These are phyloP conservation scores for Cololabis saira DNA, from an alignment of 2,113 vertebrate species.

Conservation along the genomic window DNA sequence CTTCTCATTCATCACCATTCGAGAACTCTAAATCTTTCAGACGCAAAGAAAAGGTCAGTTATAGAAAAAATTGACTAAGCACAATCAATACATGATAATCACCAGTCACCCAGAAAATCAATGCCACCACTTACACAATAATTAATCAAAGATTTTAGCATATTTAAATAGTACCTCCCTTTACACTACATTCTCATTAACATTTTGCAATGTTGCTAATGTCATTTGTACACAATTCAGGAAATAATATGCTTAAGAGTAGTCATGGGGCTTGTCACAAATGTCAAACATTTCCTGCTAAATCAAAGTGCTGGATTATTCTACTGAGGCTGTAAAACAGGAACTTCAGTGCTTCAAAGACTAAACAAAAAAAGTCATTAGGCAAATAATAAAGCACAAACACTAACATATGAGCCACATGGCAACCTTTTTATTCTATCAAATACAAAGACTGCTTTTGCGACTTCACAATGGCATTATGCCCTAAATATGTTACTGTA, in stretches of 20 bases:
- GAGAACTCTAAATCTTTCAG: no score
- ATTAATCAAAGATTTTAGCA: neutral
- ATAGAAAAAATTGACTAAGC: no score
- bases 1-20: no score
- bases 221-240: neutral
- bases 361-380: constrained; percentile 3
- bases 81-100: no score
- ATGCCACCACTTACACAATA: neutral
- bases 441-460: no score
- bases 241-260: neutral
- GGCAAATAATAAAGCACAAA: neutral
- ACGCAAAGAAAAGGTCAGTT: no score
- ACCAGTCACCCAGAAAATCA: no score
- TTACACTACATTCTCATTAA: neutral
- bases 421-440: no score
- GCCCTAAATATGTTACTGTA: no score
- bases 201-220: neutral
- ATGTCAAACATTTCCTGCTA: constrained; percentile 6
- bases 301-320: neutral
- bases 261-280: neutral
- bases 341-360: neutral
- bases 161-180: neutral
- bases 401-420: neutral
- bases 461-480: no score
- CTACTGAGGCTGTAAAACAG: neutral